These are phyloP conservation scores for Ericerus pela DNA, from an alignment of 1,140 invertebrate genomes.

Conservation along the genomic window DNA sequence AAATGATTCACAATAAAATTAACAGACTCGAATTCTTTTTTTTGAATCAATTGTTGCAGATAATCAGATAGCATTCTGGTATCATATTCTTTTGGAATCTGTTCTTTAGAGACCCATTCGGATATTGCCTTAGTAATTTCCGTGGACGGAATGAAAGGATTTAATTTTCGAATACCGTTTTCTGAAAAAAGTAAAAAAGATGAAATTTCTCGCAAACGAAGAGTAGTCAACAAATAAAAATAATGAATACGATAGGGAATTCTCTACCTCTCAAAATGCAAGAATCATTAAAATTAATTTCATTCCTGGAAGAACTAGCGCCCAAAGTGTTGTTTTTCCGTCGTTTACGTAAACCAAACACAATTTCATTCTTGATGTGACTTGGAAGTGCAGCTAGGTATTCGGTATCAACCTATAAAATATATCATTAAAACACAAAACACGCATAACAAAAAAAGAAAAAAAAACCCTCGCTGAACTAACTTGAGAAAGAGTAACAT, in stretches of 20 bases:
- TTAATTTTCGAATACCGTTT: not conserved
- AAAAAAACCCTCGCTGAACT: too few species aligned
- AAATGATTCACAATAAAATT: not conserved
- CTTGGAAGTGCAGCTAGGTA: too few species aligned
- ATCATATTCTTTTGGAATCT: not conserved
- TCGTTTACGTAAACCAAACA: too few species aligned
- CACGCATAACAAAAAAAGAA: too few species aligned
- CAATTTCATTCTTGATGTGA: too few species aligned
- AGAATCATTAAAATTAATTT: not conserved
- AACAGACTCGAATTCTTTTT: not conserved
- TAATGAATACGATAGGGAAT: not conserved
- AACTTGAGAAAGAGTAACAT: too few species aligned
- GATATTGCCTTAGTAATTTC: not conserved
- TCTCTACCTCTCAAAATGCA: not conserved
- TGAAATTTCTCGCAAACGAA: not conserved
- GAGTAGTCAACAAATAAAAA: not conserved
- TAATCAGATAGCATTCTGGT: not conserved
- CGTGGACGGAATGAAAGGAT: not conserved
- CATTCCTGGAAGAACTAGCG: not conserved
- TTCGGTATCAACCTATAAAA: too few species aligned
- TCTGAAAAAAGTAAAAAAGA: not conserved
- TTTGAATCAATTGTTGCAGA: not conserved
- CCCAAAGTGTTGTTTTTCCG: not conserved
- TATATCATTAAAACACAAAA: too few species aligned
- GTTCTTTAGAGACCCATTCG: not conserved